Evolutionary conservation across 2,888 invertebrate species (phyloP), one percentile per base, ranked within the genome.

Genomic region (Xestia ashworthii): DNA sequence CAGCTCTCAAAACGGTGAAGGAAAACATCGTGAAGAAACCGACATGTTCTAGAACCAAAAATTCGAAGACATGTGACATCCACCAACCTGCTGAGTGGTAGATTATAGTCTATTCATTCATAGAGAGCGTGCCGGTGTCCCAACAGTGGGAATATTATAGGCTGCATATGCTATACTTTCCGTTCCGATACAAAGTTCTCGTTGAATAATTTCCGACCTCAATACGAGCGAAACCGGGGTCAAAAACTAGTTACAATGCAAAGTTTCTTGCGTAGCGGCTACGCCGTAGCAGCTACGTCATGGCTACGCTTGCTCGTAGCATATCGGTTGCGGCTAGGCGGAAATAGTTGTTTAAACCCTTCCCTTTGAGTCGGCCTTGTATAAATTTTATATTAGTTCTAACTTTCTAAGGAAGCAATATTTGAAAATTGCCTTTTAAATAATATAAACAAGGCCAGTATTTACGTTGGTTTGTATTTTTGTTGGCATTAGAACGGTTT

Each of bases 381-480:
- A 75, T 79, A 76, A 44, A 75, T 82, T 60, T 81, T 79, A 76
- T 79, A 81, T 79, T 66, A 82, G 76, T 48, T 67, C 50, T 66
- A 75, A 75, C 25, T 46, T 78, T 66, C n/a, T 8, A 38, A 75
- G 65, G 58, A 50, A 58, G 46, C 16, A 62, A 53, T 72, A 55
- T 73, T 73, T 46, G n/a, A 14, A 81, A 58, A 75, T 66, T 75
- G n/a, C 48, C 14, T 75, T 32, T 14, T n/a, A 46, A 58, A 58
- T 58, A 22, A 50, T 74, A 9, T 58, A 44, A 25, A 80, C 25
- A 41, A 41, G 44, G 38, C 46, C n/a, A 12, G 8, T 16, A 74
- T 60, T 75, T 19, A 50, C 4, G 41, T 32, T 22, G 32, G 75
- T 16, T 41, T 55, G 46, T 38, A 14, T 41, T 6, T 55, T 46